Evolutionary conservation across 2,113 vertebrate genomes (phyloP).

Genomic region (Mormyrus lacerda): DNA sequence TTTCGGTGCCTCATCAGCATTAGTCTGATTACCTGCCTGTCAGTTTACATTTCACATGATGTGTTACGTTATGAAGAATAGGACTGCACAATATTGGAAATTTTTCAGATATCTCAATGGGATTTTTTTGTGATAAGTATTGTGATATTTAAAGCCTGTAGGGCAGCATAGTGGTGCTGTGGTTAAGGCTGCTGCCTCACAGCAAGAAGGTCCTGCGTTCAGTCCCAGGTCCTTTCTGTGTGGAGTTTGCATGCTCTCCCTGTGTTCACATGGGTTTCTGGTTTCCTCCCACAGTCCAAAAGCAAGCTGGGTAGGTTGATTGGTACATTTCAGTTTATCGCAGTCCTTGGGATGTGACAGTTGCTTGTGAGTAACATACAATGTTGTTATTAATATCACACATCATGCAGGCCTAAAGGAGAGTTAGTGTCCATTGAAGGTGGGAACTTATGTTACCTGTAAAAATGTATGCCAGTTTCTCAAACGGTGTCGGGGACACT

Average conservation of each 20-base stretch:
- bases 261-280: no score
- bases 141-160: not conserved
- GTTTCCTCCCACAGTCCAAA: no score
- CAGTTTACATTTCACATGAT: not conserved
- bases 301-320: no score
- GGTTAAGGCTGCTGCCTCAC: no score
- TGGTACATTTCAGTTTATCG: not conserved
- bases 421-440: not conserved
- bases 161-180: no score
- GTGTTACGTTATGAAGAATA: not conserved
- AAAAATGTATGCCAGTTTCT: not conserved
- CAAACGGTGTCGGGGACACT: not conserved
- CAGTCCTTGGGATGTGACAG: not conserved
- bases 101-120: not conserved
- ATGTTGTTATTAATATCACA: not conserved
- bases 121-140: not conserved
- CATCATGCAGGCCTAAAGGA: not conserved
- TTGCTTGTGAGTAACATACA: not conserved
- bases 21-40: slow-evolving; percentile 37
- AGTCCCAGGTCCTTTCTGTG: no score
- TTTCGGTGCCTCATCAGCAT: not conserved
- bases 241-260: no score
- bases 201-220: no score
- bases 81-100: not conserved
- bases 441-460: not conserved